phyloP scores from a whole-genome alignment of 2,888 invertebrate species.

The Cephus runcator region DNA sequence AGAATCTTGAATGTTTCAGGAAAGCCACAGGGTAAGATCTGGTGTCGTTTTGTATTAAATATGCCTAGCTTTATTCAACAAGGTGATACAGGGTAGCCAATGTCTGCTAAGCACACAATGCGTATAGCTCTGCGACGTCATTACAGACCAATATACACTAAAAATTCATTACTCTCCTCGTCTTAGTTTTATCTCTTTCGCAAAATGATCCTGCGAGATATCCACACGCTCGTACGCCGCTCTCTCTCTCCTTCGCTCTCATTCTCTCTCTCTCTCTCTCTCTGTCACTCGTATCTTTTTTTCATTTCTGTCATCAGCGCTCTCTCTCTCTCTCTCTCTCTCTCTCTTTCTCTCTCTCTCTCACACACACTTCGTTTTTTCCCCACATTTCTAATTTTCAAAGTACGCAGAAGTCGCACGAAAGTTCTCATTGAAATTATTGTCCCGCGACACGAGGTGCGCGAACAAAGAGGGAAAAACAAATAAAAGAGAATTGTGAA shows the following conservation, averaged over 20 bases:
- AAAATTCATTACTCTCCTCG: constrained; percentile 40
- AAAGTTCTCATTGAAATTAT: too few species aligned
- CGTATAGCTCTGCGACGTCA: constrained; percentile 46
- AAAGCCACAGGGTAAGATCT: too few species aligned
- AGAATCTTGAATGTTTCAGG: too few species aligned
- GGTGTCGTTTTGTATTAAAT: constrained; percentile 53
- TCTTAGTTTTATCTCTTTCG: constrained; percentile 21
- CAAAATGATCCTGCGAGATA: constrained; percentile 36
- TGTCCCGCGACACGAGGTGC: too few species aligned
- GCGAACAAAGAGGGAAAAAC: too few species aligned
- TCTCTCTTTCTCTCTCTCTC: constrained; percentile 1
- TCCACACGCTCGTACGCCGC: constrained; percentile 10
- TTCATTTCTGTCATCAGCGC: constrained; percentile 2
- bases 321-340: constrained; percentile 10
- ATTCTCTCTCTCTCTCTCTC: constrained; percentile 7
- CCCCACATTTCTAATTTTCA: constrained; percentile 14
- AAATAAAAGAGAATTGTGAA: too few species aligned
- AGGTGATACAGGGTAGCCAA: constrained; percentile 61
- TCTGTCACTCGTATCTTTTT: not conserved
- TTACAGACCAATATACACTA: constrained; percentile 47
- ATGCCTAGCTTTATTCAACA: constrained; percentile 64
- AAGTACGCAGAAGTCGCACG: too few species aligned
- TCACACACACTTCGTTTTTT: constrained; percentile 8
- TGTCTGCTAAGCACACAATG: constrained; percentile 58
- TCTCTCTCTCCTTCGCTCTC: constrained; percentile 16